A percentile compares a stretch with the other conserved stretches of the same genome.
Evolutionary conservation across 2,113 vertebrate genomes (phyloP).

Genomic region (Megatriorchis doriae): DNA sequence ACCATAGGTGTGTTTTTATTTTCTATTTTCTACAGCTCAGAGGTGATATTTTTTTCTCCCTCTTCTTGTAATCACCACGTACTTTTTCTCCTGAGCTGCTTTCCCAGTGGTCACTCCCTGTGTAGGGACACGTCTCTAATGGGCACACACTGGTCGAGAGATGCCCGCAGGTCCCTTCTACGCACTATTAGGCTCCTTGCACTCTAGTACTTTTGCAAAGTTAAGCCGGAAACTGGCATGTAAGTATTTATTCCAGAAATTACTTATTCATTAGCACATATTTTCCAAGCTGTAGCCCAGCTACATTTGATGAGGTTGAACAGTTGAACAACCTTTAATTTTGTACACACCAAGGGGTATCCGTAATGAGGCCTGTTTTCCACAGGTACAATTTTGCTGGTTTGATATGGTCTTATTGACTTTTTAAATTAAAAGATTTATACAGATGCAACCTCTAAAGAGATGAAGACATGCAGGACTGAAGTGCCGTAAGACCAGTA

Average conservation of each 20-base stretch:
- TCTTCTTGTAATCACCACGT: background rate
- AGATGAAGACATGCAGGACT: background rate
- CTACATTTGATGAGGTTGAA: background rate
- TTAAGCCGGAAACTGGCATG: background rate
- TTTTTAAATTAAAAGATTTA: background rate
- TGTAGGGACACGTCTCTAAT: background rate
- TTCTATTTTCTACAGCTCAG: slow-evolving; percentile 20
- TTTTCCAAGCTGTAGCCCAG: background rate
- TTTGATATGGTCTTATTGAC: background rate
- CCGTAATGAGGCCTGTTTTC: background rate
- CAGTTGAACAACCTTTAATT: background rate
- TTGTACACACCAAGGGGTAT: background rate
- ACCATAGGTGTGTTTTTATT: background rate
- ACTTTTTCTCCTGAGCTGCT: background rate
- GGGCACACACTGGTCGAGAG: background rate
- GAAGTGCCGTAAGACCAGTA: background rate
- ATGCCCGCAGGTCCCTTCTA: background rate
- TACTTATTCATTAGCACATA: background rate
- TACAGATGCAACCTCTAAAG: background rate
- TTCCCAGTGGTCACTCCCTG: background rate
- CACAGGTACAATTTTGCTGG: background rate
- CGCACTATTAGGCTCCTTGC: background rate
- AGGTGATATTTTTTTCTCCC: slow-evolving; percentile 22
- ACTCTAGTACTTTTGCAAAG: background rate
- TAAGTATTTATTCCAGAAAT: background rate